Conservation (phyloP, 2,888 invertebrate species). For the Gymnoscelis rufifasciata region DNA sequence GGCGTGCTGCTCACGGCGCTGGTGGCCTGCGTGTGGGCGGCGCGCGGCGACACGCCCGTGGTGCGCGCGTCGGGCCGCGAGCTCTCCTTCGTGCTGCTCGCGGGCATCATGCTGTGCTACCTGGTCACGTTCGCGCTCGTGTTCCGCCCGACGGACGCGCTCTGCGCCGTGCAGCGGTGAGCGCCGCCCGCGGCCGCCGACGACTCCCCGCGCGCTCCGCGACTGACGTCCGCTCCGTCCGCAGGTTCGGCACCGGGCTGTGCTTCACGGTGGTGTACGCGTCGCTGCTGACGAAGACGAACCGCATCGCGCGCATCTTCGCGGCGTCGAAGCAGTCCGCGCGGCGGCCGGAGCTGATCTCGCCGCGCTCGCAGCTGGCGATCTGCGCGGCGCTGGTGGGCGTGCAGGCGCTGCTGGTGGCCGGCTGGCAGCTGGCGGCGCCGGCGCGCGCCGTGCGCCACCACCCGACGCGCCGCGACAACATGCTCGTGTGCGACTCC, state of each 20-base stretch:
- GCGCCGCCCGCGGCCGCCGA: neutral
- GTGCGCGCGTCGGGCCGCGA: constrained; percentile 96
- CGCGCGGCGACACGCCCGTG: constrained; percentile 94
- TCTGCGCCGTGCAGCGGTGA: constrained; percentile 93
- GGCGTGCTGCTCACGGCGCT: constrained; percentile 89
- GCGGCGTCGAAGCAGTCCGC: constrained; percentile 96
- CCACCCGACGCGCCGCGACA: constrained; percentile 92
- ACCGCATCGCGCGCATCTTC: constrained; percentile 96
- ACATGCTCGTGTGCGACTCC: constrained; percentile 93
- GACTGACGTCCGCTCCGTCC: neutral
- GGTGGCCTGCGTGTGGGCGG: constrained; percentile 87
- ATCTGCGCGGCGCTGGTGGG: constrained; percentile 92
- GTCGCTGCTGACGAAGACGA: constrained; percentile 97
- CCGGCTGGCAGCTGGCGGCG: constrained; percentile 93
- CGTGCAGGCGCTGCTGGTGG: constrained; percentile 89
- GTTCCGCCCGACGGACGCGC: constrained; percentile 88
- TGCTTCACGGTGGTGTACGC: constrained; percentile 98
- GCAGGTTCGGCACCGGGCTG: constrained; percentile 90
- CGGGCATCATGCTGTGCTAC: constrained; percentile 93
- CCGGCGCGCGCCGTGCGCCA: constrained; percentile 94
- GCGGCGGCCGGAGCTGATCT: constrained; percentile 94
- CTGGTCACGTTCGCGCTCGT: constrained; percentile 95
- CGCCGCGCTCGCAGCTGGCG: constrained; percentile 91
- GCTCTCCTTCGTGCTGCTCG: constrained; percentile 92
- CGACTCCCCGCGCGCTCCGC: neutral